phyloP scores from a whole-genome alignment of 2,113 vertebrate genomes.

The Pelusios castaneus region DNA sequence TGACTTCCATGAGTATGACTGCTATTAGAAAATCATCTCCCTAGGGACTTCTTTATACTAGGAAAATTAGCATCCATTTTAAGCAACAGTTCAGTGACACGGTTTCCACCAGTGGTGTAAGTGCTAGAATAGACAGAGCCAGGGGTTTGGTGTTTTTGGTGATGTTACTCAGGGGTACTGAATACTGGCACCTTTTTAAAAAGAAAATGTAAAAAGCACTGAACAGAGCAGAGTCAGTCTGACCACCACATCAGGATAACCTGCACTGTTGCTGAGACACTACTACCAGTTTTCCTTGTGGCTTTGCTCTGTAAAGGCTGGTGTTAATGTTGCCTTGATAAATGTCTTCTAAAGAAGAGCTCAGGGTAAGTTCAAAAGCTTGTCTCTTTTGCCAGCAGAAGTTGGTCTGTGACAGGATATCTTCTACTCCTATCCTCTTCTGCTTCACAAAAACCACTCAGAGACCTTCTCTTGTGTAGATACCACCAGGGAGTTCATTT shows the following conservation, averaged over 20 bases:
- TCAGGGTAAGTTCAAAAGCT: background rate
- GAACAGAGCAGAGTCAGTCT: background rate
- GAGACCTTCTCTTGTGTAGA: background rate
- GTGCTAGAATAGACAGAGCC: fast-evolving
- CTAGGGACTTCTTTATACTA: background rate
- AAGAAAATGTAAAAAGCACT: too few species aligned
- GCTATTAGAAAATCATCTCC: background rate
- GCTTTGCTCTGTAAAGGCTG: background rate
- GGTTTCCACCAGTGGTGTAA: background rate
- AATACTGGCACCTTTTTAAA: too few species aligned
- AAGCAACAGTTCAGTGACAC: background rate
- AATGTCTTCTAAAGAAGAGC: background rate
- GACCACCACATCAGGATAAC: background rate
- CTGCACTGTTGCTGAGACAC: background rate
- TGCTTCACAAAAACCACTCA: background rate
- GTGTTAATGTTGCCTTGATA: background rate
- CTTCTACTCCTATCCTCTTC: background rate
- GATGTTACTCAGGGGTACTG: too few species aligned
- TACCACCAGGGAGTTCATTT: background rate
- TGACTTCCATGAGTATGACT: background rate
- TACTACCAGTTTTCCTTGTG: background rate
- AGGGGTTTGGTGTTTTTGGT: too few species aligned
- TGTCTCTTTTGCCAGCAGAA: background rate
- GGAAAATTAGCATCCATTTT: background rate
- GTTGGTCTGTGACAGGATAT: background rate